Evolutionary conservation across 2,888 invertebrate genomes (phyloP).

Genomic region (Andricus curvator): DNA sequence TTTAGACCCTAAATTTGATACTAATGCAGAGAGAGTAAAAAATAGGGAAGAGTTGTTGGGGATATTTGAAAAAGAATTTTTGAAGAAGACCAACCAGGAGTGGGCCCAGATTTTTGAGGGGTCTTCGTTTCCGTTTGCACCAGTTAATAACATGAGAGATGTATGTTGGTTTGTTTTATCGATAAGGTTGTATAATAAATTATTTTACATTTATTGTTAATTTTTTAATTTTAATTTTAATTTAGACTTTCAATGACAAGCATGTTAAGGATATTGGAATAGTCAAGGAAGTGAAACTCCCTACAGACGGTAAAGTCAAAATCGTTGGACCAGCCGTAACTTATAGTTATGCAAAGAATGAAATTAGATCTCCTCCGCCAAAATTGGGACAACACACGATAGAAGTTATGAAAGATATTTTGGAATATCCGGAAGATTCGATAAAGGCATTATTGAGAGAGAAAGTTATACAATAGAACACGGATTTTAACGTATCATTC

Average conservation of each 20-base stretch:
- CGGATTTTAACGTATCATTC: constrained; percentile 48
- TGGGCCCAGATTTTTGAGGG: constrained; percentile 88
- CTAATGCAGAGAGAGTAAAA: constrained; percentile 87
- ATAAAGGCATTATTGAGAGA: constrained; percentile 80
- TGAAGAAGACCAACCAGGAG: constrained; percentile 84
- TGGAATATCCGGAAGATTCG: constrained; percentile 82
- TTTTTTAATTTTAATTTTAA: constrained; percentile 9
- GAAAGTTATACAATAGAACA: constrained; percentile 78
- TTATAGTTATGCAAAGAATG: constrained; percentile 87
- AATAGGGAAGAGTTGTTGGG: constrained; percentile 86
- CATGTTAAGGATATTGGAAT: constrained; percentile 88
- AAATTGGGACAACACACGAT: constrained; percentile 92
- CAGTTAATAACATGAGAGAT: constrained; percentile 91
- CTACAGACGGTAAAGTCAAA: constrained; percentile 85
- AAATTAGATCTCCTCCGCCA: constrained; percentile 88
- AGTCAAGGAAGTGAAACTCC: constrained; percentile 86
- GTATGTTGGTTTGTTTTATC: constrained; percentile 68
- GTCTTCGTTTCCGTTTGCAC: constrained; percentile 92
- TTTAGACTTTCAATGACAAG: constrained; percentile 89
- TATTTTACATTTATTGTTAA: background rate
- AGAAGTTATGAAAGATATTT: constrained; percentile 84
- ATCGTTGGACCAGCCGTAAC: constrained; percentile 93
- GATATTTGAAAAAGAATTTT: constrained; percentile 82
- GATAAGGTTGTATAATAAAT: background rate
- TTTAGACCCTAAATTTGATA: constrained; percentile 85